A percentile compares a stretch with the other conserved stretches of the same genome.
Evolutionary conservation across 2,113 vertebrate genomes (phyloP).

Genomic region (Crypturellus undulatus): DNA sequence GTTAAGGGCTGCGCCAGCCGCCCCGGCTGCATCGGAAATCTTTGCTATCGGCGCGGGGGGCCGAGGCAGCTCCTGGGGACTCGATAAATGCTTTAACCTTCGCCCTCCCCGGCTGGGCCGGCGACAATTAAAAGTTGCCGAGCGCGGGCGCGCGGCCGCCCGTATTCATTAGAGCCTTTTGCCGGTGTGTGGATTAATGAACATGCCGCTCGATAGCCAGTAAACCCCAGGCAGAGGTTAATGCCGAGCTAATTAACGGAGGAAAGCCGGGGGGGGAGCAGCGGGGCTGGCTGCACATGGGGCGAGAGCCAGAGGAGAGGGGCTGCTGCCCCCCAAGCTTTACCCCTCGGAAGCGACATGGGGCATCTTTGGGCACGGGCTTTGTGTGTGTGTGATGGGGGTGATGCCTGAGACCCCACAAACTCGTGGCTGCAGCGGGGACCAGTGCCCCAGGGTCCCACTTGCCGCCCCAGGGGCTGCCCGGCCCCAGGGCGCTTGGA

Average conservation of each 20-base stretch:
- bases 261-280: not conserved
- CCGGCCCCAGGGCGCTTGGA: not conserved
- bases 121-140: slow-evolving; percentile 71
- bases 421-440: not conserved
- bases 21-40: slow-evolving; percentile 30
- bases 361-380: accelerated
- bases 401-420: not conserved
- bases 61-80: not conserved
- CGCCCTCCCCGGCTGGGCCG: slow-evolving; percentile 40
- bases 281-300: accelerated
- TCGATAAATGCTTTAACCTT: slow-evolving; percentile 76
- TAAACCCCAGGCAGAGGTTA: slow-evolving; percentile 75
- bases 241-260: slow-evolving; percentile 73
- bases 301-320: not conserved
- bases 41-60: slow-evolving; percentile 55
- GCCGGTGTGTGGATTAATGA: slow-evolving; percentile 73
- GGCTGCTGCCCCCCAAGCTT: accelerated
- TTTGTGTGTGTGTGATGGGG: not conserved
- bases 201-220: slow-evolving; percentile 65
- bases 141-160: not conserved
- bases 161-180: slow-evolving; percentile 68
- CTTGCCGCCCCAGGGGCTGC: not conserved
- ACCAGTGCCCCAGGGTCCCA: not conserved
- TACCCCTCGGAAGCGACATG: accelerated
- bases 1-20: slow-evolving; percentile 7